A percentile compares a stretch with the other conserved stretches of the same genome.
These are phyloP conservation scores for Diacarnus erythraeanus DNA, from an alignment of 37 sponge, comb jelly and placozoan genomes.

Conservation along the genomic window DNA sequence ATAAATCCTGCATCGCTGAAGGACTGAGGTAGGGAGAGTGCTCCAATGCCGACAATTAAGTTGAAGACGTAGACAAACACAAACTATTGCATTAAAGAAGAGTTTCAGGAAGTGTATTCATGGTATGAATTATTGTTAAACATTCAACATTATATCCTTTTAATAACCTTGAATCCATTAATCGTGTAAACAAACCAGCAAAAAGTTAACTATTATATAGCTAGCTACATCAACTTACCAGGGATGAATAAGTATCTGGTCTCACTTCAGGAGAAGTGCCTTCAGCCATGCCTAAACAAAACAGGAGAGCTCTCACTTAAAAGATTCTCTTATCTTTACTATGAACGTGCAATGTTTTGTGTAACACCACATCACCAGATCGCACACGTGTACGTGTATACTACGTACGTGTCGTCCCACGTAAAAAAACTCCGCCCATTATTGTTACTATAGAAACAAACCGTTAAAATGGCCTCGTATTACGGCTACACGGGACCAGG, in stretches of 20 bases:
- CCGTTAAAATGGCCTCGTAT: slow-evolving; percentile 1
- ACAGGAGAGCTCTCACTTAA: no score
- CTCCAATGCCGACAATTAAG: slow-evolving; percentile 95
- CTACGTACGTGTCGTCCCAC: no score
- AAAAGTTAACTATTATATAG: not conserved
- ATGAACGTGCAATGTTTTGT: no score
- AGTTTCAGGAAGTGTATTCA: no score
- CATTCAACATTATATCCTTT: no score
- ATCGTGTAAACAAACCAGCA: not conserved
- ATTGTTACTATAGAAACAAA: not conserved
- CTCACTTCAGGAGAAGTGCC: not conserved
- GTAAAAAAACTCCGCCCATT: not conserved
- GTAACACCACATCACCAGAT: no score
- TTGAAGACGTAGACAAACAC: slow-evolving; percentile 96
- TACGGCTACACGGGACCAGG: slow-evolving; percentile 1
- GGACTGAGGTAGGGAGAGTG: slow-evolving; percentile 86
- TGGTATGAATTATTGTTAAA: no score
- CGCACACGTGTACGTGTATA: no score
- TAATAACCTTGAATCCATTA: no score
- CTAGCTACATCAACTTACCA: not conserved
- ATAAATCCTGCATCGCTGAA: slow-evolving; percentile 88
- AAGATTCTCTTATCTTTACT: no score
- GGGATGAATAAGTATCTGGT: not conserved
- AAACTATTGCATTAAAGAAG: slow-evolving; percentile 57
- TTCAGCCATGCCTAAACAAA: no score